A percentile compares a stretch with the other conserved stretches of the same genome.
phyloP scores from a whole-genome alignment of 2,113 vertebrate genomes.

The Dicaeum eximium region DNA sequence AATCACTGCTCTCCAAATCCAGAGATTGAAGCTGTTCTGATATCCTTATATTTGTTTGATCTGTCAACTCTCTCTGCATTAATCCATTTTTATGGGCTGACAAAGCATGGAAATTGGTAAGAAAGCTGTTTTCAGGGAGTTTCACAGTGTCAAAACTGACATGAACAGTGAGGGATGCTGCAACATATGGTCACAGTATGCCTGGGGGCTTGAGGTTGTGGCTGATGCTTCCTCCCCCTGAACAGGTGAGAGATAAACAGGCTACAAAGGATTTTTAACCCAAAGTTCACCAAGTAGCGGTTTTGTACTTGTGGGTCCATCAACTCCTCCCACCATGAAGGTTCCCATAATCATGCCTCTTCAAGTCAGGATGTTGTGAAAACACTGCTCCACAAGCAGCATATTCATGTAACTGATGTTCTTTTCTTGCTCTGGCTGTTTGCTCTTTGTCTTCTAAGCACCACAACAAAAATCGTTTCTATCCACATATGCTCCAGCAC shows the following conservation, averaged over 20 bases:
- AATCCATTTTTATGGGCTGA: background rate
- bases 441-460: background rate
- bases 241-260: background rate
- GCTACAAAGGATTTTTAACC: background rate
- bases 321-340: background rate
- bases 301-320: background rate
- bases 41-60: background rate
- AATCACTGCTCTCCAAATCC: background rate
- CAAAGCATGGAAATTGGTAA: background rate
- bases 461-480: background rate
- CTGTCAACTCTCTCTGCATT: background rate
- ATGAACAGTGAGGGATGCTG: background rate
- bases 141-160: background rate
- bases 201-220: background rate
- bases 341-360: background rate
- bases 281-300: background rate
- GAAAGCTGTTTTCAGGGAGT: background rate
- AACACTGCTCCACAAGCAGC: background rate
- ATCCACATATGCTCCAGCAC: background rate
- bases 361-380: background rate
- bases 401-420: background rate
- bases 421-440: background rate
- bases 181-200: background rate
- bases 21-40: background rate
- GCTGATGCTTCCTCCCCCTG: background rate